Conservation (phyloP, 92 coral and sea anemone genomes). For the Umimayanthus kanabou region DNA sequence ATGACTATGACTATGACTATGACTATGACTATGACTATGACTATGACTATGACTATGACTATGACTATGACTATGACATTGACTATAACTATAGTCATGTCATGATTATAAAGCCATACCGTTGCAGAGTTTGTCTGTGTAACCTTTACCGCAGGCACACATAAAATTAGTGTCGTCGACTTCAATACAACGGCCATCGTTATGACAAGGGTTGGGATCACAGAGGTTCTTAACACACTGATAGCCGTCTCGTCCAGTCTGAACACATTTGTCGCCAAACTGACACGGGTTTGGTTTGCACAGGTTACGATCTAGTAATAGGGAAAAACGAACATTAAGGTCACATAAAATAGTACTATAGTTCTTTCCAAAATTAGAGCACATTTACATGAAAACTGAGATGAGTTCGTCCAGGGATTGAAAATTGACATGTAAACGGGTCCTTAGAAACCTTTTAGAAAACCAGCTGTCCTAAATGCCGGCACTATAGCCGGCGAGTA, state of each 20-base stretch:
- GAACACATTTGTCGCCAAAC: constrained; percentile 89
- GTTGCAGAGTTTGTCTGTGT: constrained; percentile 48
- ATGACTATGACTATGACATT: no score
- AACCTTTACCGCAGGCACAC: constrained; percentile 56
- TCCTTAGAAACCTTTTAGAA: background rate
- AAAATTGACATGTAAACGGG: no score
- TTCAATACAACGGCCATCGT: constrained; percentile 57
- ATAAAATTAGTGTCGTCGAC: constrained; percentile 53
- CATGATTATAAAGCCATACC: constrained; percentile 28
- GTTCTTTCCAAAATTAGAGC: background rate
- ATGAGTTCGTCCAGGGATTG: no score
- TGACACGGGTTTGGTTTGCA: constrained; percentile 98
- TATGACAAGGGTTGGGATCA: constrained; percentile 89
- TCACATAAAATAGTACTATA: background rate
- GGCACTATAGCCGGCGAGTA: no score
- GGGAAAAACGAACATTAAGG: background rate
- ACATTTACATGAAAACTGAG: no score
- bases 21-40: no score
- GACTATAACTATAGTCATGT: no score
- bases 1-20: no score
- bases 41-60: no score
- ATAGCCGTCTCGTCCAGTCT: constrained; percentile 85
- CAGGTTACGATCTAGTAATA: constrained; percentile 77
- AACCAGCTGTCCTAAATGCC: background rate
- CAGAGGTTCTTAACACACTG: constrained; percentile 96